Base-by-base conservation (phyloP, 2,888 invertebrate genomes). In the Melanargia galathea region DNA sequence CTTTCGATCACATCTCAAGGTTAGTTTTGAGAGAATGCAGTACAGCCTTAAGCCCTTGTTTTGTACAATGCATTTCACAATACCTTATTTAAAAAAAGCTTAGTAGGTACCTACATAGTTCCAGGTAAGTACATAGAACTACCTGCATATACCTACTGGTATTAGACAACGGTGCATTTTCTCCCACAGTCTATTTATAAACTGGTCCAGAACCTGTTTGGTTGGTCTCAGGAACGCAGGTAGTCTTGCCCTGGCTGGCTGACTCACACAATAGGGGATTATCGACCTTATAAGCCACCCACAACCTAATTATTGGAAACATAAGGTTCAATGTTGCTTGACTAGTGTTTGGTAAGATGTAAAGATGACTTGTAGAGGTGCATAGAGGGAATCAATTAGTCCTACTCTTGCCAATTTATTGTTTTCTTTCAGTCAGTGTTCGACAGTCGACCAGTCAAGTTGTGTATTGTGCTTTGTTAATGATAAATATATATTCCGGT, bases 321-420 rank as follows among this genome's bases (percentile, higher is more conserved):
- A 4, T 69, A 70, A 61, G 58, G 62, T 22, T 20, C 13, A 62
- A 33, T 58, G 56, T 71, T 6, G 16, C 3, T 2, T 63, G 45
- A 16, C 56, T 63, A 51, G 49, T 45, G 35, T 16, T 54, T 24
- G 49, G 56, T 33, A 40, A 48, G 40, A 61, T 20, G 60, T 62
- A 57, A 52, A 43, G 61, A 58, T 54, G 52, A 58, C 51, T 65
- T 69, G 56, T 63, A 61, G 55, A 35, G 58, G 54, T 66, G 63
- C 63, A 66, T 65, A 59, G 64, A 68, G 61, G 66, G 70, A 70
- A 70, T 70, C 70, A 75, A 73, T 74, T 72, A 70, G 68, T 68
- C 66, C 65, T n/a, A n/a, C n/a, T 68, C 71, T 71, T 69, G 69
- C 68, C 69, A 73, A 72, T 74, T 73, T 72, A 72, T 73, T 74